Evolutionary conservation across 2,888 invertebrate species (phyloP), one percentile per base, ranked within the genome.

Genomic region (Epinotia demarniana): DNA sequence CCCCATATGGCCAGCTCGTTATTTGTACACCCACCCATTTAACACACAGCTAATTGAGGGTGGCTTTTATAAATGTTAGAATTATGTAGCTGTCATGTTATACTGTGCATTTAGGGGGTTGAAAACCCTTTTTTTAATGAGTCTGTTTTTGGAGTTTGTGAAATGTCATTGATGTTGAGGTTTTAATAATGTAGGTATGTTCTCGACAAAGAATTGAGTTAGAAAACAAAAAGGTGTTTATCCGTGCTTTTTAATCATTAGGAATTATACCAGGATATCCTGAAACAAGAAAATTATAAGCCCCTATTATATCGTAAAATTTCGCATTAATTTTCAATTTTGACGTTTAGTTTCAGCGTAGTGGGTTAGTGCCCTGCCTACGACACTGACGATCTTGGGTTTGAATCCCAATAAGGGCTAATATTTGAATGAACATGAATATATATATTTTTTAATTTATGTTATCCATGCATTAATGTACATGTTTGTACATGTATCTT

Each of bases 1-100:
- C n/a, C 67, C 43, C 73, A 55, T 67, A 60, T 73, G 67, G 73
- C 43, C 6, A 49, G 12, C 39, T 73, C 67, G 67, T 67, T 73
- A 73, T 55, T 27, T 12, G n/a, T 16, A 43, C 60, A 23, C 53
- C 53, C 49, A 53, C 67, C 23, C 43, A 19, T 43, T 73, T 73
- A 67, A 73, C 68, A 68, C 49, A 39, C 19, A 61, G 67, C 43
- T 73, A 73, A 73, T 61, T 39, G 23, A 55, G 61, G 72, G 11
- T 53, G 19, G 19, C 23, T 71, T 67, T 67, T 67, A 68, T 61
- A 39, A 73, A 67, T 68, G 61, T 43, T 61, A 23, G 18, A 73
- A 68, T 73, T 67, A 61, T 68, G 61, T 68, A 39, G 58, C 60
- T 66, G 71, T 71, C 62, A 60, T 60, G 66, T 60, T 61, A 49